These are phyloP conservation scores for Meloidogyne floridensis DNA, from an alignment of 1,140 invertebrate species.

Conservation along the genomic window DNA sequence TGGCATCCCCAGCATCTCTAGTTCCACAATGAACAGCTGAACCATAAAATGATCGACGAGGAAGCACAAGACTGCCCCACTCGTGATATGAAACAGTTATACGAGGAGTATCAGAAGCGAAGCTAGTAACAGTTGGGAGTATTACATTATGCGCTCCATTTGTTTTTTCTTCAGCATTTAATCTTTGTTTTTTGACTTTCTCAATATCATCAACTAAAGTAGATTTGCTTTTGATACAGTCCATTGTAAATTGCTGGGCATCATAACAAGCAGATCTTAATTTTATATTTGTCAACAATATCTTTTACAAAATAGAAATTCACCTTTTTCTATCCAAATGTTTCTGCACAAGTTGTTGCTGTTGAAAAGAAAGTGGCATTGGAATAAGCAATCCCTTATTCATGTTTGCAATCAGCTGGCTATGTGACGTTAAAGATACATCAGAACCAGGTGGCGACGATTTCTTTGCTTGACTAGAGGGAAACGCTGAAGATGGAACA, in stretches of 20 bases:
- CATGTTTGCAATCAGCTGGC: neutral
- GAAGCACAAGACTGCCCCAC: conserved; percentile 12
- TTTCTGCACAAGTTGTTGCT: neutral
- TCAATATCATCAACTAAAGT: neutral
- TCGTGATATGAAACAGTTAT: conserved; percentile 21
- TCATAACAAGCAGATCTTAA: neutral
- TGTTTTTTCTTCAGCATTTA: neutral
- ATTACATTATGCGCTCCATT: neutral
- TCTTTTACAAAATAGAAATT: no score
- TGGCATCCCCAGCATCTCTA: conserved; percentile 25
- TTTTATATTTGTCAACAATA: neutral
- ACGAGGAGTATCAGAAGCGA: conserved; percentile 1
- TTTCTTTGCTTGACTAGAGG: neutral
- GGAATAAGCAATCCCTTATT: neutral
- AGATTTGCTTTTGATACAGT: neutral
- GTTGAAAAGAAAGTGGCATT: neutral
- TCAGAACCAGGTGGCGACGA: neutral
- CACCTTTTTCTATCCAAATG: neutral
- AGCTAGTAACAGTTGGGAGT: neutral
- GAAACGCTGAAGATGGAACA: neutral
- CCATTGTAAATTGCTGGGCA: neutral
- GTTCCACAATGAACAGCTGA: conserved; percentile 25
- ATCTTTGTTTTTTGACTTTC: neutral
- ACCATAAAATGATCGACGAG: conserved; percentile 21
- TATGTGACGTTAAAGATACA: neutral